Evolutionary conservation across 2,888 invertebrate genomes (phyloP).

Genomic region (Allolobophora icterica): DNA sequence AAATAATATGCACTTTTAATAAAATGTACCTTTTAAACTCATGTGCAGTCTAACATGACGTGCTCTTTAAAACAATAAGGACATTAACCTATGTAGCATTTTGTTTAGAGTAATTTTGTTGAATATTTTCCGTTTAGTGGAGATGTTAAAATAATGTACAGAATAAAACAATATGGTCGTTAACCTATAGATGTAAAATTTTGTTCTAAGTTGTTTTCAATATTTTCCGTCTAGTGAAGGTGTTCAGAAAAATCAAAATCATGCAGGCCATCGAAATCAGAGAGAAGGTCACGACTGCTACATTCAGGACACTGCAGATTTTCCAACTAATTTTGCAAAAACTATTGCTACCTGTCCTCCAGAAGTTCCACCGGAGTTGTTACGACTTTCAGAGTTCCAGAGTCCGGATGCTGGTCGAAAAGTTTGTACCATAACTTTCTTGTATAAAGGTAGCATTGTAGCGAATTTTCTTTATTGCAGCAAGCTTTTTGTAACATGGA

Average conservation of each 20-base stretch:
- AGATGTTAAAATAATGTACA: too few relatives aligned
- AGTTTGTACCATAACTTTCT: not conserved
- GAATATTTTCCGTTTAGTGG: too few relatives aligned
- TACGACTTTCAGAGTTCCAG: not conserved
- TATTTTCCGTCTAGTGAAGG: not conserved
- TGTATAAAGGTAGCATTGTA: too few relatives aligned
- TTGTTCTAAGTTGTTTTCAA: not conserved
- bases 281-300: not conserved
- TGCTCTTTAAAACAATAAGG: too few relatives aligned
- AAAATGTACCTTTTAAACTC: too few relatives aligned
- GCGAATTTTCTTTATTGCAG: too few relatives aligned
- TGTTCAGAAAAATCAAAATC: not conserved
- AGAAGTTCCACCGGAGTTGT: not conserved
- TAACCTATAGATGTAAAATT: not conserved
- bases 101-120: too few relatives aligned
- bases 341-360: not conserved
- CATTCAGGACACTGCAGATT: not conserved
- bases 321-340: not conserved
- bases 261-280: not conserved
- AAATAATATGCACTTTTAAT: too few relatives aligned
- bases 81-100: too few relatives aligned
- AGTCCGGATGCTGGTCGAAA: not conserved
- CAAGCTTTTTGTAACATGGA: too few relatives aligned
- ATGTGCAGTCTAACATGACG: too few relatives aligned
- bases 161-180: too few relatives aligned